Evolutionary conservation across 1,140 invertebrate genomes (phyloP).

Genomic region (Oscheius sp.): DNA sequence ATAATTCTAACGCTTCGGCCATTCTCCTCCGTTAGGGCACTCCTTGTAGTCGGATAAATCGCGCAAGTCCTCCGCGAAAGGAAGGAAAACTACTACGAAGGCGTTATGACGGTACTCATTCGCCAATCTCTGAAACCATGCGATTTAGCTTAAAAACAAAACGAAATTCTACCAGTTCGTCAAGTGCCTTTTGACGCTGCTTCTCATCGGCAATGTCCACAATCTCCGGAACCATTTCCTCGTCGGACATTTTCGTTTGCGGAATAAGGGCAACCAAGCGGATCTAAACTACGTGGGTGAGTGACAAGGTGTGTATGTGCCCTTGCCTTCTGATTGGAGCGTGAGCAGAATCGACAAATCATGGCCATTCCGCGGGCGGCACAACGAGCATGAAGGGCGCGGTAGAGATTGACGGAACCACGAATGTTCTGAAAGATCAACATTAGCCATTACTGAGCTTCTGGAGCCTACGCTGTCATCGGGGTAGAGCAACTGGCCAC

Average conservation of each 20-base stretch:
- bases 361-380: not conserved
- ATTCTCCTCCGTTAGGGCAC: not conserved
- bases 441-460: too few relatives aligned
- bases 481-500: not conserved
- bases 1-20: not conserved
- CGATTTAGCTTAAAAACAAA: too few relatives aligned
- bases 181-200: not conserved
- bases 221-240: not conserved
- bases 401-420: not conserved
- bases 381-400: not conserved
- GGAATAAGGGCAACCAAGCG: not conserved
- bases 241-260: not conserved
- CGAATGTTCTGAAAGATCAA: conserved; percentile 4
- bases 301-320: not conserved
- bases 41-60: not conserved
- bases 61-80: not conserved
- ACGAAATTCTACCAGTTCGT: too few relatives aligned
- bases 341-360: not conserved
- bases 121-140: too few relatives aligned
- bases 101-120: not conserved
- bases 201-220: not conserved
- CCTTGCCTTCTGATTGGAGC: not conserved
- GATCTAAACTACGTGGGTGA: not conserved
- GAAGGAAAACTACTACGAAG: not conserved
- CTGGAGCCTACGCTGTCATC: conserved; percentile 8